These are phyloP conservation scores for Aleiodes alternator DNA, from an alignment of 2,888 invertebrate genomes.

Conservation along the genomic window DNA sequence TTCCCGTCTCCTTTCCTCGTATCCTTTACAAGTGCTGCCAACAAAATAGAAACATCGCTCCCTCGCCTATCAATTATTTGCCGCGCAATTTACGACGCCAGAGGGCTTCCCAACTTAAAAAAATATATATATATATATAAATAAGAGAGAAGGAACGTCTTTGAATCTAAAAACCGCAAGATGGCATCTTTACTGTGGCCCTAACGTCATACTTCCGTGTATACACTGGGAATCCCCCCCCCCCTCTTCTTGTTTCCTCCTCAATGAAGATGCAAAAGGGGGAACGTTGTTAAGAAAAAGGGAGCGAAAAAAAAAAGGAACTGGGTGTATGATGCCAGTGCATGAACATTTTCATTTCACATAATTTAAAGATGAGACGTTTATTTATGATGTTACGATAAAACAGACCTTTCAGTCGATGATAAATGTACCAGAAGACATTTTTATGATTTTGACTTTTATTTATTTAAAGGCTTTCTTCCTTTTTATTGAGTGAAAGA, in stretches of 20 bases:
- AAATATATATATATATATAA: slow-evolving; percentile 9
- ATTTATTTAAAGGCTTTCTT: too few relatives aligned
- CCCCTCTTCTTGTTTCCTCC: slow-evolving; percentile 27
- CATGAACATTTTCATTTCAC: slow-evolving; percentile 70
- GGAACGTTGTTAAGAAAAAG: not conserved
- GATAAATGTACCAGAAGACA: slow-evolving; percentile 52
- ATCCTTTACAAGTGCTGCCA: slow-evolving; percentile 72
- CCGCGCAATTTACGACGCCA: slow-evolving; percentile 68
- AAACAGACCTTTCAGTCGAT: slow-evolving; percentile 15
- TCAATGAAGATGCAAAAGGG: slow-evolving; percentile 23
- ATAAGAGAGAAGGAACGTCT: slow-evolving; percentile 14
- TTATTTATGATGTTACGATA: slow-evolving; percentile 63
- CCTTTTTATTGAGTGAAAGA: too few relatives aligned
- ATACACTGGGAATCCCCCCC: slow-evolving; percentile 17
- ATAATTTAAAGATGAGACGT: slow-evolving; percentile 72
- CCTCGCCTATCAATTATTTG: slow-evolving; percentile 74
- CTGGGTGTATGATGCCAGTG: slow-evolving; percentile 4
- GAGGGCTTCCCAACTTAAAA: slow-evolving; percentile 40
- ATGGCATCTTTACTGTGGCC: slow-evolving; percentile 71
- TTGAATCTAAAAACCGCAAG: slow-evolving; percentile 56
- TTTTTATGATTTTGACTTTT: slow-evolving; percentile 35
- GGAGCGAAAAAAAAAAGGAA: not conserved
- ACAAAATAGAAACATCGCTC: slow-evolving; percentile 73
- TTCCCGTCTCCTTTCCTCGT: slow-evolving; percentile 49
- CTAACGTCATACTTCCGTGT: slow-evolving; percentile 43